Percentiles rank a stretch among this genome's conserved stretches.
Conservation (phyloP, 2,797 vertebrate species). For the Orientallactaga sibirica region DNA sequence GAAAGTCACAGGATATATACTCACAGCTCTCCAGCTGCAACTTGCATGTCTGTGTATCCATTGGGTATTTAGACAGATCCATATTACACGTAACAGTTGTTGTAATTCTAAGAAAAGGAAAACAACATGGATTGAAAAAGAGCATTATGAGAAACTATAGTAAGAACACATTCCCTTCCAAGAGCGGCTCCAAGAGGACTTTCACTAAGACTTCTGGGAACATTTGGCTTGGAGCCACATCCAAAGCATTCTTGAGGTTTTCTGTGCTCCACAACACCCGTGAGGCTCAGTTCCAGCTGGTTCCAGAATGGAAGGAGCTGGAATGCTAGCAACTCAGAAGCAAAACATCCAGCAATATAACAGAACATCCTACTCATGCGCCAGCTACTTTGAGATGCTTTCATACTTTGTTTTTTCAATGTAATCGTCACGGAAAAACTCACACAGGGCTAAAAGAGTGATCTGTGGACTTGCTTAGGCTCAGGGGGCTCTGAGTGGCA, state of each 20-base stretch:
- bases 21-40: slow-evolving; percentile 91
- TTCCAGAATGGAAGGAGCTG: background rate
- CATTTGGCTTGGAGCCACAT: background rate
- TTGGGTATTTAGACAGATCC: slow-evolving; percentile 91
- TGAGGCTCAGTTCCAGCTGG: background rate
- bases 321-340: slow-evolving; percentile 4
- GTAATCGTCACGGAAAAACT: background rate
- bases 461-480: background rate
- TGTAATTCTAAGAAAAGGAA: slow-evolving; percentile 87
- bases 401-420: background rate
- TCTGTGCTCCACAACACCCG: background rate
- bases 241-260: background rate
- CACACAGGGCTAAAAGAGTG: background rate
- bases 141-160: background rate
- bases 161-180: background rate
- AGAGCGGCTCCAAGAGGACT: background rate
- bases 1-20: slow-evolving; percentile 73
- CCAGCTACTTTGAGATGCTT: background rate
- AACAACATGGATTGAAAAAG: slow-evolving; percentile 39
- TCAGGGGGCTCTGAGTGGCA: background rate
- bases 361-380: background rate
- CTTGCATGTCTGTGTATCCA: slow-evolving; percentile 90
- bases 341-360: background rate
- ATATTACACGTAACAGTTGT: slow-evolving; percentile 91
- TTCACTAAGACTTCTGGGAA: background rate